These are phyloP conservation scores for Scaptodrosophila latifasciaeformis DNA, from an alignment of 2,888 invertebrate genomes.

Conservation along the genomic window DNA sequence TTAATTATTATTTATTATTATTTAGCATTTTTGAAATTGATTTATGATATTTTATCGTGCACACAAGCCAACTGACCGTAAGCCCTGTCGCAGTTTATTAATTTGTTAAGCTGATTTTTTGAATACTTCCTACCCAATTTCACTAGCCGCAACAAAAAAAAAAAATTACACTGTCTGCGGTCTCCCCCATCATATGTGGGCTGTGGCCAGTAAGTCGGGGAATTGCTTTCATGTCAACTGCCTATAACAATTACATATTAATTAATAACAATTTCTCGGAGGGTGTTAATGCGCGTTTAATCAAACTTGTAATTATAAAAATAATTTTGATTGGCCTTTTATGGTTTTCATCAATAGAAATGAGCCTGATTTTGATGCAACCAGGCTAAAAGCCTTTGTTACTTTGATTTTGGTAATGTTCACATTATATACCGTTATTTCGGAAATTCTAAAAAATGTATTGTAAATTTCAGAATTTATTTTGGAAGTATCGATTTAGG, in stretches of 20 bases:
- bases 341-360: no score
- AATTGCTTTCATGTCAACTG: conserved; percentile 40
- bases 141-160: no score
- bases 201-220: conserved; percentile 6
- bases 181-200: conserved; percentile 12
- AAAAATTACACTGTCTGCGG: background rate
- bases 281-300: conserved; percentile 47
- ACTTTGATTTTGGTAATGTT: no score
- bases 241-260: conserved; percentile 65
- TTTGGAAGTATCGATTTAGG: no score
- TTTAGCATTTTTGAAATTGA: conserved; percentile 44
- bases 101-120: conserved; percentile 52
- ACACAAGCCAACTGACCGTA: no score
- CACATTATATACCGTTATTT: no score
- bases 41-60: conserved; percentile 58
- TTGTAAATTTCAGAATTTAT: no score
- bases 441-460: no score
- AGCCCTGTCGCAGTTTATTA: conserved; percentile 59
- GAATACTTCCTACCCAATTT: no score
- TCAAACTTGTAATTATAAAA: conserved; percentile 39
- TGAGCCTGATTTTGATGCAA: no score
- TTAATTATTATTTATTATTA: conserved; percentile 64
- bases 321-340: background rate
- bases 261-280: conserved; percentile 62
- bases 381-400: no score